Evolutionary conservation across 2,888 invertebrate species (phyloP), one percentile per base, ranked within the genome.

Genomic region (Cartodere bifasciata): DNA sequence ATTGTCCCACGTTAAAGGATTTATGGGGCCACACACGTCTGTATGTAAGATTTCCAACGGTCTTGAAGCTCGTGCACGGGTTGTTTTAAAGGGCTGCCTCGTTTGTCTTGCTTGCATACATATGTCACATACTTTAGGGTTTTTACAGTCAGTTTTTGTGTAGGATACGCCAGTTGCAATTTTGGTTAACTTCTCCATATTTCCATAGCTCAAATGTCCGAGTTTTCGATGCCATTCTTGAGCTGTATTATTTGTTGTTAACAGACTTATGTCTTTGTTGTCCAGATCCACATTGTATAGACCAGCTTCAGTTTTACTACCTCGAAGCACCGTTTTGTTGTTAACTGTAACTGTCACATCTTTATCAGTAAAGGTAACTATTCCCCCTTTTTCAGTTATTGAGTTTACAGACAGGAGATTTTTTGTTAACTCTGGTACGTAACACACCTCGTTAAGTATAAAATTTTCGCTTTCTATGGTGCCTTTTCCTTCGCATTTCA

Each of bases 11-110:
- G 50, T 51, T 0, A 43, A 5, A 31, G 50, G 51, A 33, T 45
- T 45, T 16, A 54, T 49, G 13, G 50, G 47, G 0, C 50, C 50
- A 39, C 49, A 52, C 12, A 55, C 41, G 36, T 53, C 16, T 15
- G 30, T 21, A 30, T 21, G 22, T 9, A 29, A 21, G 4, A 29
- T 22, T 13, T 29, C 22, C 3, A 22, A 9, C 15, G 29, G 29
- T 6, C 22, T 20, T 7, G 20, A 7, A 20, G 20, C 20, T 20
- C 20, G 7, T n/a, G 7, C n/a, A 7, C 20, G 7, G 7, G 20
- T 20, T 20, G 20, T 20, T 20, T 20, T n/a, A 20, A 20, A 20
- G n/a, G 20, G 20, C n/a, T 7, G n/a, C n/a, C 20, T 20, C 20
- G 20, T 20, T 20, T 20, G 20, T 20, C n/a, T 20, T 7, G 20